Conservation (phyloP, 1,140 invertebrate species). For the Heliothis subflexa region DNA sequence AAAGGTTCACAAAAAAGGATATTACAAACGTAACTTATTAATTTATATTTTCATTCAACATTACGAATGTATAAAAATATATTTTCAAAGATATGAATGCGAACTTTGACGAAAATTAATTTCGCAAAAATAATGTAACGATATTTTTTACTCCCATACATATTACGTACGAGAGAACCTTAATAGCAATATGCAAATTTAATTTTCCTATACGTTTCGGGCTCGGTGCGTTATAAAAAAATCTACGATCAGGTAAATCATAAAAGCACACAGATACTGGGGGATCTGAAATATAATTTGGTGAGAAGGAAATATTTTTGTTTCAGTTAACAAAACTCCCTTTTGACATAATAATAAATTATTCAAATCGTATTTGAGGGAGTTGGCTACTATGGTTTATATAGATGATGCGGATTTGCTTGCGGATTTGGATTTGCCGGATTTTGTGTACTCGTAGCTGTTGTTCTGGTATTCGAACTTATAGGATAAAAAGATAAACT, state of each 20-base stretch:
- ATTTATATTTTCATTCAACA: too few relatives aligned
- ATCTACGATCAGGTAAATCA: conserved; percentile 54
- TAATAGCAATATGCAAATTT: conserved; percentile 50
- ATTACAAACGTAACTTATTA: too few relatives aligned
- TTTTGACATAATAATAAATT: conserved; percentile 30
- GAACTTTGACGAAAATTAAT: conserved; percentile 2
- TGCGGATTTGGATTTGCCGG: neutral
- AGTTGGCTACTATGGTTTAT: conserved; percentile 10
- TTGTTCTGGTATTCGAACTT: neutral
- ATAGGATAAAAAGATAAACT: conserved; percentile 19
- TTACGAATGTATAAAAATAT: neutral
- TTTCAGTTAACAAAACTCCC: conserved; percentile 25
- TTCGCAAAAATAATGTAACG: conserved; percentile 7
- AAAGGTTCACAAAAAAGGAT: too few relatives aligned
- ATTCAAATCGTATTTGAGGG: conserved; percentile 22
- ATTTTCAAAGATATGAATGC: neutral
- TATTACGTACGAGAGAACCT: conserved; percentile 5
- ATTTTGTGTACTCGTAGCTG: neutral
- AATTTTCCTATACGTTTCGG: conserved; percentile 50
- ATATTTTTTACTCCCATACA: conserved; percentile 1
- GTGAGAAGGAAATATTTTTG: conserved; percentile 21
- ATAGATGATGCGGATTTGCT: conserved; percentile 10
- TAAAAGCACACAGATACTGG: conserved; percentile 47
- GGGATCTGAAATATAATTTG: conserved; percentile 40
- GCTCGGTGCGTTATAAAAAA: conserved; percentile 49